Base-by-base conservation (phyloP, 2,797 vertebrate genomes). In the Alectoris magna region DNA sequence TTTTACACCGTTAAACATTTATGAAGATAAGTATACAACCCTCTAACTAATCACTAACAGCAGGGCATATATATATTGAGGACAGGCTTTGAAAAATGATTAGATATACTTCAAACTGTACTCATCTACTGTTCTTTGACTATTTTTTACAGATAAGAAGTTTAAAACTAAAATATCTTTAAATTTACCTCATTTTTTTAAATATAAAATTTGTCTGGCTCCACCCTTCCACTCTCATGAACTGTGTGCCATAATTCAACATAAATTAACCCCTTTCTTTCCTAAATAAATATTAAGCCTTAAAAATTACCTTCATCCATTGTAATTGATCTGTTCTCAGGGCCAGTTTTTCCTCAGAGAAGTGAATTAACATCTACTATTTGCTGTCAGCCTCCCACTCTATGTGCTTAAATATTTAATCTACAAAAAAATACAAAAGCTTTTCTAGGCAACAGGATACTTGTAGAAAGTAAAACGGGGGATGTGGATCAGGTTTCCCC, bases 251-350 rank as follows among this genome's bases (percentile, higher is more conserved):
- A 36, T n/a, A 89, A 81, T 34, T 68, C 43, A 82, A 53, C 21
- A 74, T 43, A 69, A 12, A 38, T 29, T 18, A 96, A 95, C 4
- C 58, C 9, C 95, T 88, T 83, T 90, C 74, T 71, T 59, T 82
- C 55, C 49, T 63, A 59, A 91, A 58, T 41, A 49, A 71, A 60
- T 13, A 53, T 16, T 80, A 73, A 74, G 46, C 67, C 24, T 88
- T 84, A 79, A 97, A 97, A 97, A 90, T 97, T 97, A 97, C 97
- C 96, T 97, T 95, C 79, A 94, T 96, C 92, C 96, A 97, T 93
- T 88, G 88, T 84, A 92, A 96, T 88, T n/a, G 13, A 43, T 53
- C 69, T 77, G 84, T 89, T 95, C 62, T 86, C 76, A 56, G 74
- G 59, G 67, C 46, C 92, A 68, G 88, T 69, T 82, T 88, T 91